These are phyloP conservation scores for Ceramica pisi DNA, from an alignment of 2,888 invertebrate genomes.

Conservation along the genomic window DNA sequence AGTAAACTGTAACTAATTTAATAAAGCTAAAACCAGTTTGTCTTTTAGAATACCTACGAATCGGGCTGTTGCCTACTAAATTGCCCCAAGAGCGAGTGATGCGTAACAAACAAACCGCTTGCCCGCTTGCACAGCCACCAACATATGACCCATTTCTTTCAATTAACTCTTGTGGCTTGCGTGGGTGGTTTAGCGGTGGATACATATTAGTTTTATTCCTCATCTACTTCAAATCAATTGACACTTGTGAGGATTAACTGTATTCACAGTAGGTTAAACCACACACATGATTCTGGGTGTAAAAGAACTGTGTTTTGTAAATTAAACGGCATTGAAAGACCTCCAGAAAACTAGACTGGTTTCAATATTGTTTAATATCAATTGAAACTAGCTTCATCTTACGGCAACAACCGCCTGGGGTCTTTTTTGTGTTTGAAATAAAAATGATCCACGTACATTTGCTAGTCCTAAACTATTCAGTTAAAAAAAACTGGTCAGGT, in stretches of 20 bases:
- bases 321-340: background rate
- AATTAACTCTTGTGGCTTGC: conserved; percentile 63
- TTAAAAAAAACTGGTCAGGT: too few species aligned
- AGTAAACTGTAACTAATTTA: conserved; percentile 6
- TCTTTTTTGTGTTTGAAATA: too few species aligned
- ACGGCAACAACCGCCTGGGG: too few species aligned
- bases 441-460: too few species aligned
- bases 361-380: background rate
- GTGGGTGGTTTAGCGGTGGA: conserved; percentile 60
- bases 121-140: conserved; percentile 37
- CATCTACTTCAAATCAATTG: conserved; percentile 62
- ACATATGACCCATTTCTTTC: conserved; percentile 66
- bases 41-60: conserved; percentile 21
- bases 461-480: too few species aligned
- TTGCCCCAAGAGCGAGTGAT: conserved; percentile 49
- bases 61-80: conserved; percentile 9
- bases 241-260: conserved; percentile 40
- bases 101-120: conserved; percentile 47
- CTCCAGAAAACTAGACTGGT: background rate
- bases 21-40: conserved; percentile 36
- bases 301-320: conserved; percentile 1
- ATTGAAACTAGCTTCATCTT: background rate
- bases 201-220: conserved; percentile 64
- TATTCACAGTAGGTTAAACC: conserved; percentile 30
- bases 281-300: background rate